phyloP scores from a whole-genome alignment of 2,113 vertebrate genomes.

The Arenaria interpres region DNA sequence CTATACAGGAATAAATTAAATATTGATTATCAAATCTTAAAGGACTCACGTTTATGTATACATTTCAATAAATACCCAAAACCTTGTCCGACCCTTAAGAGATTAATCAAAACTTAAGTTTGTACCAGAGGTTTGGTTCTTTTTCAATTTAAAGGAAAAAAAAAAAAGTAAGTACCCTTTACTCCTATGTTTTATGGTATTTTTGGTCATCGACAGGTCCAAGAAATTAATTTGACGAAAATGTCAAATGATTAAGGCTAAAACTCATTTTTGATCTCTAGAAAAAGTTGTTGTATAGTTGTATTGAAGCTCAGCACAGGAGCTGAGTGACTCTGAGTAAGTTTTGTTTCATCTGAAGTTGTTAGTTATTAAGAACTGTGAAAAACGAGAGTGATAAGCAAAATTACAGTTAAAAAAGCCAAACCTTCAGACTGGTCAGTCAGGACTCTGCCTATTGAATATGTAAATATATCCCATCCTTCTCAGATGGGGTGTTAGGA shows the following conservation, averaged over 20 bases:
- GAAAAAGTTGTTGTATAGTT: neutral
- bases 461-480: neutral
- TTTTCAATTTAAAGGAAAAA: neutral
- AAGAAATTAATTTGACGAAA: neutral
- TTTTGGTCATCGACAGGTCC: neutral
- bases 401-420: neutral
- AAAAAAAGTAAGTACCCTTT: neutral
- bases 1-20: constrained; percentile 17
- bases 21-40: constrained; percentile 21
- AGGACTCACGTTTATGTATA: neutral
- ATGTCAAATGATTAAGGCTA: neutral
- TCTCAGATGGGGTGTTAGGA: neutral
- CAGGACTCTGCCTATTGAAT: neutral
- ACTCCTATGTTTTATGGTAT: neutral
- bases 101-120: neutral
- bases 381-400: neutral
- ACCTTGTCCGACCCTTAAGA: neutral
- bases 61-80: neutral
- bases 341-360: neutral
- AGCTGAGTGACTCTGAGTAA: neutral
- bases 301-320: neutral
- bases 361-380: neutral
- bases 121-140: neutral
- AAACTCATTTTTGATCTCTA: neutral
- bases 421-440: neutral